A percentile compares a stretch with the other conserved stretches of the same genome.
phyloP scores from a whole-genome alignment of 2,113 vertebrate genomes.

The Pollachius pollachius region DNA sequence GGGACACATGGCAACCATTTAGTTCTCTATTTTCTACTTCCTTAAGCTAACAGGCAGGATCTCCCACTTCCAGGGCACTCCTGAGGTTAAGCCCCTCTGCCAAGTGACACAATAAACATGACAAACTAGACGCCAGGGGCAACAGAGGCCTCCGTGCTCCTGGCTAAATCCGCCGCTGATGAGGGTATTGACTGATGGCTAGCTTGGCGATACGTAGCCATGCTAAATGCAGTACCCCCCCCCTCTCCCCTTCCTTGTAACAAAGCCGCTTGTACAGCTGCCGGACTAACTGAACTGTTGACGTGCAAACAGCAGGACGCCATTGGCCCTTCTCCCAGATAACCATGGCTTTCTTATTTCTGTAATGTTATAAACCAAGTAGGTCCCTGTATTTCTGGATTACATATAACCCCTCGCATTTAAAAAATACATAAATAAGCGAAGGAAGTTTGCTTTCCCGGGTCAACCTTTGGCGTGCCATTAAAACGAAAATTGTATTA shows the following conservation, averaged over 20 bases:
- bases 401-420: neutral
- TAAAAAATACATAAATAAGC: neutral
- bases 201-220: slow-evolving; percentile 8
- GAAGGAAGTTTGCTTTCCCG: neutral
- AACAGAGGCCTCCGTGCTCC: neutral
- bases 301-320: slow-evolving; percentile 16
- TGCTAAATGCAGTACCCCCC: slow-evolving; percentile 25
- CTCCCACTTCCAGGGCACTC: slow-evolving; percentile 71
- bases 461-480: slow-evolving; percentile 18
- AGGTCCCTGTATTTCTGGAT: slow-evolving; percentile 1
- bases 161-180: slow-evolving; percentile 39
- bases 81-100: slow-evolving; percentile 70
- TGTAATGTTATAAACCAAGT: slow-evolving; percentile 25
- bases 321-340: slow-evolving; percentile 37
- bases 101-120: slow-evolving; percentile 71
- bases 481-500: neutral
- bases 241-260: neutral
- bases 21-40: slow-evolving; percentile 76
- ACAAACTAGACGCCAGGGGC: slow-evolving; percentile 60
- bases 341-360: slow-evolving; percentile 28
- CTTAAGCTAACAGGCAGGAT: slow-evolving; percentile 75
- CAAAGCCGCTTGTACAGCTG: slow-evolving; percentile 12
- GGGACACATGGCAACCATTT: slow-evolving; percentile 85
- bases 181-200: slow-evolving; percentile 49
- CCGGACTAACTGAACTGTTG: slow-evolving; percentile 18